phyloP scores from a whole-genome alignment of 1,140 invertebrate species.

The Ooceraea biroi region DNA sequence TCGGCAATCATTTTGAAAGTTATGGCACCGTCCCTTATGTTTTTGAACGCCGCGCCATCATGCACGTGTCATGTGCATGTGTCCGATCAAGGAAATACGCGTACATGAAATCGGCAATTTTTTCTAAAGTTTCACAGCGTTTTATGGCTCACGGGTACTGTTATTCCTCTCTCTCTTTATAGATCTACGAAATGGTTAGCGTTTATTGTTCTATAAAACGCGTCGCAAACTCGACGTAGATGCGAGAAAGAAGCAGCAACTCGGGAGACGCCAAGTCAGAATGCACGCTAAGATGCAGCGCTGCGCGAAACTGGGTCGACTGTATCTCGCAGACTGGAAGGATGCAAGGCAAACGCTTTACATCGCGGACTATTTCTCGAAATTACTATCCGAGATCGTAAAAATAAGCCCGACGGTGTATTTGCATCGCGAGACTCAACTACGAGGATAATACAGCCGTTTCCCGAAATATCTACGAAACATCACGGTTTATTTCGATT shows the following conservation, averaged over 20 bases:
- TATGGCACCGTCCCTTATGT: too few species aligned
- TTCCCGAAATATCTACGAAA: neutral
- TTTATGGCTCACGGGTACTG: too few species aligned
- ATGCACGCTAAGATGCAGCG: slow-evolving; percentile 42
- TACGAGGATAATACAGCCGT: neutral
- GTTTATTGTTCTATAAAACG: slow-evolving; percentile 16
- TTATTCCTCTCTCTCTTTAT: slow-evolving; percentile 3
- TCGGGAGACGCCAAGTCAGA: slow-evolving; percentile 3
- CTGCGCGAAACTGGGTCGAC: slow-evolving; percentile 52
- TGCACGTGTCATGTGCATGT: neutral
- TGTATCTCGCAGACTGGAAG: slow-evolving; percentile 27
- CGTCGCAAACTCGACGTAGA: slow-evolving; percentile 12
- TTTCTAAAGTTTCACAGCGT: neutral
- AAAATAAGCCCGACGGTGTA: slow-evolving; percentile 15
- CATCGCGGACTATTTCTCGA: slow-evolving; percentile 1
- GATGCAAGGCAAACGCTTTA: slow-evolving; percentile 17
- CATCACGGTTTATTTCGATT: neutral
- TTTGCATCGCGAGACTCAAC: neutral
- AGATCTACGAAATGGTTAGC: slow-evolving; percentile 18
- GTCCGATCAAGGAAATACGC: neutral
- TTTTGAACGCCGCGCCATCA: neutral
- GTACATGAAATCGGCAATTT: slow-evolving; percentile 31
- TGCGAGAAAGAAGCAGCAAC: slow-evolving; percentile 27
- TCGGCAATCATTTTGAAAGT: too few species aligned
- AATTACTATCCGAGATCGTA: slow-evolving; percentile 25